phyloP scores from a whole-genome alignment of 2,113 vertebrate genomes.

The Procavia capensis region DNA sequence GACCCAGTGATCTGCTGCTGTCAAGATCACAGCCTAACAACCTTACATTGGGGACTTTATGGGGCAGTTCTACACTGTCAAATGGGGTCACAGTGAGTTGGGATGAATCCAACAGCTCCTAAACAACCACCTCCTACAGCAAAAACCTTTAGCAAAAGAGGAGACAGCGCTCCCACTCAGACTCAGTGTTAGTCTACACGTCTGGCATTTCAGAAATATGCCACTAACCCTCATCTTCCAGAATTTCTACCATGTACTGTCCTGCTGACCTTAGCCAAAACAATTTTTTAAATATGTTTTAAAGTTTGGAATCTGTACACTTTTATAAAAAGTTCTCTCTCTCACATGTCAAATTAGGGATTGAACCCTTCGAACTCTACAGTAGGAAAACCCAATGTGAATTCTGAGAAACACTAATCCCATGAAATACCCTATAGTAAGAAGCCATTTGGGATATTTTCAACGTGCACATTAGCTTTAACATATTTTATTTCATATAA shows the following conservation, averaged over 20 bases:
- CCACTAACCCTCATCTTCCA: background rate
- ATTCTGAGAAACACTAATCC: background rate
- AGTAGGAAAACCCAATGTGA: background rate
- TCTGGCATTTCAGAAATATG: background rate
- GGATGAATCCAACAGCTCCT: background rate
- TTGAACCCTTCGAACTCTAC: constrained; percentile 9
- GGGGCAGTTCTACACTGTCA: background rate
- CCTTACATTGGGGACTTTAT: background rate
- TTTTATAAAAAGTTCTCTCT: constrained; percentile 28
- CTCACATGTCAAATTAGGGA: constrained; percentile 28
- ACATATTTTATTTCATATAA: background rate
- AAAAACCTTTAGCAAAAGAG: background rate
- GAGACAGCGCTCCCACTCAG: background rate
- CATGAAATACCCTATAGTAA: background rate
- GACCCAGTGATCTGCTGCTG: background rate
- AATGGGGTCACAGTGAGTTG: background rate
- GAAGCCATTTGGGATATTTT: constrained; percentile 1
- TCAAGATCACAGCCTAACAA: background rate
- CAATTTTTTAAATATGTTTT: constrained; percentile 12
- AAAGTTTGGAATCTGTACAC: constrained; percentile 21
- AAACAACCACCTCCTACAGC: background rate
- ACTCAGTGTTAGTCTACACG: background rate
- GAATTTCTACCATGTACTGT: background rate
- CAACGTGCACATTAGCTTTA: background rate
- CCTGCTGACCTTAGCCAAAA: background rate